A percentile compares a stretch with the other conserved stretches of the same genome.
phyloP scores from a whole-genome alignment of 2,888 invertebrate genomes.

The Macrosoma leucophasiata region DNA sequence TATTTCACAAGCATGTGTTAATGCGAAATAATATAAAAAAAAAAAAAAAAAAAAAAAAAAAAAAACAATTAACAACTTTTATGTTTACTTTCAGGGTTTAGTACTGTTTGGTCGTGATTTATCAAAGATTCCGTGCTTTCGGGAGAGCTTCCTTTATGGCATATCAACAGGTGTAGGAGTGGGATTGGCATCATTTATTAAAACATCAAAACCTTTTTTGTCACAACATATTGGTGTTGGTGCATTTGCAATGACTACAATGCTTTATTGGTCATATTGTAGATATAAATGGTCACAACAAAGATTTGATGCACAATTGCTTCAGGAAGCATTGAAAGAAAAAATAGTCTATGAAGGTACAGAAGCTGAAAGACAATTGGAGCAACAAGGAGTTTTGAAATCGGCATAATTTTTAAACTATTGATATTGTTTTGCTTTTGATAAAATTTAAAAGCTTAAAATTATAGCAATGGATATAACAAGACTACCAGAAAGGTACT shows the following conservation, averaged over 20 bases:
- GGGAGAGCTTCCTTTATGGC: conserved; percentile 85
- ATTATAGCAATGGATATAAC: too few relatives aligned
- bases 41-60: conserved; percentile 54
- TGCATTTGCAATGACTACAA: conserved; percentile 78
- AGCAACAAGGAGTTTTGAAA: conserved; percentile 56
- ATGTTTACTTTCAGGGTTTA: conserved; percentile 61
- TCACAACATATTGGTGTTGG: conserved; percentile 81
- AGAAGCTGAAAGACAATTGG: conserved; percentile 60
- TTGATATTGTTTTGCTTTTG: neutral
- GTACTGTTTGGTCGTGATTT: conserved; percentile 83
- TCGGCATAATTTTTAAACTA: conserved; percentile 31
- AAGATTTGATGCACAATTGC: conserved; percentile 78
- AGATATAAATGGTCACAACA: conserved; percentile 81
- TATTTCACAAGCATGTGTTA: too few relatives aligned
- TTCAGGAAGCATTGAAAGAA: conserved; percentile 78
- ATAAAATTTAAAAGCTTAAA: neutral
- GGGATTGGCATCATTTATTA: conserved; percentile 82
- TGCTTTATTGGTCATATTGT: conserved; percentile 82
- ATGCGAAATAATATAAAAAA: too few relatives aligned
- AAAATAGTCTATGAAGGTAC: conserved; percentile 80
- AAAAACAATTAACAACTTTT: conserved; percentile 31
- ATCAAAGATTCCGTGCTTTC: conserved; percentile 86
- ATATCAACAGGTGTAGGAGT: conserved; percentile 80
- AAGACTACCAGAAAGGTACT: too few relatives aligned
- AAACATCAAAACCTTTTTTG: conserved; percentile 79